Conservation (phyloP, 2,888 invertebrate genomes). For the Cartodere bifasciata region DNA sequence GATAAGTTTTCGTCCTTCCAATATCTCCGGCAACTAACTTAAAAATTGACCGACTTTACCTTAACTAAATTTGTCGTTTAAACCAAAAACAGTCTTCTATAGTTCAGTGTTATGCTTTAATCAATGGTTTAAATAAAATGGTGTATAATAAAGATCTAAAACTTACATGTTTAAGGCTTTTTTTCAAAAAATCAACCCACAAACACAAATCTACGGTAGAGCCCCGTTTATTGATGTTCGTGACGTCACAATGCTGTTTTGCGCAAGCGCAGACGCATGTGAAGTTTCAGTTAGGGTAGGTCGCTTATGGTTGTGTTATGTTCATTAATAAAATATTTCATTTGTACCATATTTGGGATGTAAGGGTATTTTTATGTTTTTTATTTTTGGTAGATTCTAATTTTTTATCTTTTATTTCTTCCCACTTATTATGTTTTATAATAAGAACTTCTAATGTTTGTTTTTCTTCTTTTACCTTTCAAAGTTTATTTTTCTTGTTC, state of each 20-base stretch:
- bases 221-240: constrained; percentile 28
- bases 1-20: background rate
- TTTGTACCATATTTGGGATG: too few species aligned
- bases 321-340: constrained; percentile 28
- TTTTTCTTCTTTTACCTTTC: too few species aligned
- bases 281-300: constrained; percentile 12
- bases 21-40: background rate
- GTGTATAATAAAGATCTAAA: constrained; percentile 7
- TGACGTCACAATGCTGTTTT: constrained; percentile 33
- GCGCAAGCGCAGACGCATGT: constrained; percentile 25
- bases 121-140: background rate
- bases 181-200: constrained; percentile 22
- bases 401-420: too few species aligned
- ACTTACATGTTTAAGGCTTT: constrained; percentile 25
- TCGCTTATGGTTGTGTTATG: constrained; percentile 26
- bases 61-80: too few species aligned
- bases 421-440: too few species aligned
- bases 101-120: too few species aligned
- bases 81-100: too few species aligned
- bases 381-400: too few species aligned
- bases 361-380: too few species aligned
- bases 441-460: too few species aligned
- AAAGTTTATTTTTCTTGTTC: too few species aligned
- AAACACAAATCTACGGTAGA: constrained; percentile 21
- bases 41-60: too few species aligned